Percentiles rank a stretch among this genome's conserved stretches.
phyloP scores from a whole-genome alignment of 2,113 vertebrate genomes.

The Toxotes jaculatrix region DNA sequence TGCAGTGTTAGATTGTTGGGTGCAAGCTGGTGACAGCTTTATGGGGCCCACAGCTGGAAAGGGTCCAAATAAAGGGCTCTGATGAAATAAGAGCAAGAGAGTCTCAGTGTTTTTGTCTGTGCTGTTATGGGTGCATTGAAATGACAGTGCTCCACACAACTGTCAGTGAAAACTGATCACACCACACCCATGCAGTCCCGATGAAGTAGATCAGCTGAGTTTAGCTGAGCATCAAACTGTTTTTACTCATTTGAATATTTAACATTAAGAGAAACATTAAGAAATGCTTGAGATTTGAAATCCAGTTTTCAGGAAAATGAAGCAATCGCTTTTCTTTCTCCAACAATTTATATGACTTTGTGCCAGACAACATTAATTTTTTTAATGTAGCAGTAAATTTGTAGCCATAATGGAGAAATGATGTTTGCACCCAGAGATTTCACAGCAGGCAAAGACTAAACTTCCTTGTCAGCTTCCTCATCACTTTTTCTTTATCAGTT shows the following conservation, averaged over 20 bases:
- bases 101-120: too few species aligned
- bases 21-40: not conserved
- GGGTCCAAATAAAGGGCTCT: not conserved
- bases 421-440: not conserved
- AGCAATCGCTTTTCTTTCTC: not conserved
- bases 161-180: too few species aligned
- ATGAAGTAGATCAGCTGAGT: too few species aligned
- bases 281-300: too few species aligned
- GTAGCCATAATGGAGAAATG: not conserved
- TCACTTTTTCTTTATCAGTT: not conserved
- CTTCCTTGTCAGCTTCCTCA: too few species aligned
- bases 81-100: conserved; percentile 8
- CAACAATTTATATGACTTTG: not conserved
- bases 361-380: not conserved
- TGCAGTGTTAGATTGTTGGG: not conserved
- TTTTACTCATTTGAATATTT: not conserved
- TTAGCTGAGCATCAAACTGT: too few species aligned
- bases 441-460: not conserved
- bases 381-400: not conserved
- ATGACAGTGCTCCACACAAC: too few species aligned
- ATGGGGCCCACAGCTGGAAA: not conserved
- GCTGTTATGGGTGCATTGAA: too few species aligned
- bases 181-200: too few species aligned
- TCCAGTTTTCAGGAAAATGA: not conserved
- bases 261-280: too few species aligned